These are phyloP conservation scores for Lepidurus arcticus DNA, from an alignment of 1,140 invertebrate species.

Conservation along the genomic window DNA sequence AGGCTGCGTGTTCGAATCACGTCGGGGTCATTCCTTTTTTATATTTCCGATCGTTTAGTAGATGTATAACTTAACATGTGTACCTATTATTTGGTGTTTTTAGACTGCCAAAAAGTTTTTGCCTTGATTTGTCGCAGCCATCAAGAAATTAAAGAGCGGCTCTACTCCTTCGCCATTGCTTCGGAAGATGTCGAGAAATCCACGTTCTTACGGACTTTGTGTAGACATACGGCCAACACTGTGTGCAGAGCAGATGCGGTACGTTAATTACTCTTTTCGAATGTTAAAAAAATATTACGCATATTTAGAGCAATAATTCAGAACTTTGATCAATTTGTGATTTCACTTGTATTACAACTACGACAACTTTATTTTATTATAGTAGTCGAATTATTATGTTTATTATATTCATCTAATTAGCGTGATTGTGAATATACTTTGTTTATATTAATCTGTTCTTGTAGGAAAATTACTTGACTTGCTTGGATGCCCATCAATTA, in stretches of 20 bases:
- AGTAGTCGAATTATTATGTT: slow-evolving; percentile 4
- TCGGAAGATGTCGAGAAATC: slow-evolving; percentile 73
- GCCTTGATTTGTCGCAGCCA: slow-evolving; percentile 74
- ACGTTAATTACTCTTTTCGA: slow-evolving; percentile 36
- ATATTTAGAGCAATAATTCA: background rate
- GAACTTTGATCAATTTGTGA: background rate
- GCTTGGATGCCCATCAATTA: slow-evolving; percentile 68
- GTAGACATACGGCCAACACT: slow-evolving; percentile 63
- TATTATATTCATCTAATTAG: background rate
- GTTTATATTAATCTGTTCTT: slow-evolving; percentile 37
- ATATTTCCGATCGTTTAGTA: slow-evolving; percentile 29
- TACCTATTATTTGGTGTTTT: slow-evolving; percentile 38
- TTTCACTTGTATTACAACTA: background rate
- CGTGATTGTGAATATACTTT: background rate
- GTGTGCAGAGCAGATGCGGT: slow-evolving; percentile 50
- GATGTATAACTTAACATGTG: slow-evolving; percentile 35
- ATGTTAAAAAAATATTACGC: slow-evolving; percentile 23
- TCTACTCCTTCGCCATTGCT: slow-evolving; percentile 77
- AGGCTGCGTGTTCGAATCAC: slow-evolving; percentile 98
- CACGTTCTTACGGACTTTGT: slow-evolving; percentile 70
- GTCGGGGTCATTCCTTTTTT: slow-evolving; percentile 68
- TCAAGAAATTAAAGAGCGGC: slow-evolving; percentile 76
- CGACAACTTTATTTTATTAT: slow-evolving; percentile 28
- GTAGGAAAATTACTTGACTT: slow-evolving; percentile 68
- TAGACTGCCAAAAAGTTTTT: slow-evolving; percentile 82